Evolutionary conservation across 2,888 invertebrate genomes (phyloP), one percentile per base, ranked within the genome.

Genomic region (Nomada lathburiana): DNA sequence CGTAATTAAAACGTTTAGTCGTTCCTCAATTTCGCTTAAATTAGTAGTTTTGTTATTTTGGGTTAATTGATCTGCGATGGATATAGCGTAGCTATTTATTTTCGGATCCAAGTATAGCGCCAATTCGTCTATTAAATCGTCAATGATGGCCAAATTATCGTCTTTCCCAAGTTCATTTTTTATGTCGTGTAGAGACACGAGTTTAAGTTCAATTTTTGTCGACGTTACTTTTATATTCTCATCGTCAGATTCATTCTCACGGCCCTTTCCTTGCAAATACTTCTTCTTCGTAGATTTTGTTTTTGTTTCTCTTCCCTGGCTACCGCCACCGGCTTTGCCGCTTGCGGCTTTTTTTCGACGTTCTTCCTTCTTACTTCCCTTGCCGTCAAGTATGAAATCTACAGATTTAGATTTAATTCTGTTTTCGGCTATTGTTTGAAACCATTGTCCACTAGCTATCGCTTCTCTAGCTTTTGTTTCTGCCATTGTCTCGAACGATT

Each of bases 251-350:
- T 97, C 97, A 87, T 96, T 96, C 60, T 95, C 95, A 65, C 95
- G 94, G 90, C 95, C 95, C 90, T 95, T 95, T n/a, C 94, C 94
- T 50, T 93, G 95, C 90, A 94, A 94, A 81, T 94, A 94, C 93
- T 96, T 96, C 94, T 98, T 99, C 92, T 99, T 99, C 0, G 97
- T 97, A 2, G 98, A 97, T 92, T 98, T 98, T 0, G 98, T 98
- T 95, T 98, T 99, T 0, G 98, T 98, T 95, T 99, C 99, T 55
- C 99, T 95, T 0, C 99, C 99, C 93, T 98, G 98, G 16, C 97
- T 96, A 1, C 98, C 98, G 20, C 98, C 98, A 18, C 98, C 98
- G 67, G 96, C 96, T 95, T 98, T 98, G 1, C 98, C 98, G 42
- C 96, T 96, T 7, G 97, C 94, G 2, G 98, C 98, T 93, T 98